These are phyloP conservation scores for Forbesichthys papilliferus DNA, from an alignment of 2,113 vertebrate genomes.

Conservation along the genomic window DNA sequence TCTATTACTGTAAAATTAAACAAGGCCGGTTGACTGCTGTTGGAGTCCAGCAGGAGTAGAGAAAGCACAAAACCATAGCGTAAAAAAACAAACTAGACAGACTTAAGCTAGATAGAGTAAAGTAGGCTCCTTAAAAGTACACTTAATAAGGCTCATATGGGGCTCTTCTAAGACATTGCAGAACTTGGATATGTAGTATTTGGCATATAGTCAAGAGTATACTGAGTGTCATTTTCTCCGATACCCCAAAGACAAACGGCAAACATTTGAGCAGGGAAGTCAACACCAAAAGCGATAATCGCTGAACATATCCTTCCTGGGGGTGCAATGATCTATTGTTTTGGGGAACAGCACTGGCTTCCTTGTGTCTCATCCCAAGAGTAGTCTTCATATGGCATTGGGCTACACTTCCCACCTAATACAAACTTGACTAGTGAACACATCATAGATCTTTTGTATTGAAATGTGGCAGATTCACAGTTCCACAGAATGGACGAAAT, in stretches of 20 bases:
- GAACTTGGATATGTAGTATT: too few relatives aligned
- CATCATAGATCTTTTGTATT: slow-evolving; percentile 58
- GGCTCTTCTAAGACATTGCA: too few relatives aligned
- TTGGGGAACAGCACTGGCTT: slow-evolving; percentile 6
- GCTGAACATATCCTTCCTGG: slow-evolving; percentile 46
- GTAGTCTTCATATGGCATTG: slow-evolving; percentile 17
- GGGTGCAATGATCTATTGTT: slow-evolving; percentile 48
- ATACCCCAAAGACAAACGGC: slow-evolving; percentile 15
- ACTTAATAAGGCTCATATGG: too few relatives aligned
- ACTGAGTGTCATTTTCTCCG: too few relatives aligned
- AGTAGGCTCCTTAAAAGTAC: too few relatives aligned
- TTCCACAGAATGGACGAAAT: slow-evolving; percentile 22
- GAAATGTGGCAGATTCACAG: background rate
- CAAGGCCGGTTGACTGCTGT: too few relatives aligned
- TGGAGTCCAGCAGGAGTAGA: too few relatives aligned
- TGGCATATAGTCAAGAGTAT: too few relatives aligned
- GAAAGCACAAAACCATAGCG: too few relatives aligned
- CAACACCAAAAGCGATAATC: slow-evolving; percentile 11
- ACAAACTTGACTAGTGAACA: slow-evolving; percentile 42
- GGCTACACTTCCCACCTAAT: slow-evolving; percentile 50
- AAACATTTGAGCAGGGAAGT: slow-evolving; percentile 1
- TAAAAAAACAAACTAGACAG: too few relatives aligned
- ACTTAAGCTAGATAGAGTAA: too few relatives aligned
- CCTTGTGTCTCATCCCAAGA: slow-evolving; percentile 27
- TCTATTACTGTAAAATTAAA: too few relatives aligned